Base-by-base conservation (phyloP, 1,140 invertebrate genomes). In the Bombus picipes region DNA sequence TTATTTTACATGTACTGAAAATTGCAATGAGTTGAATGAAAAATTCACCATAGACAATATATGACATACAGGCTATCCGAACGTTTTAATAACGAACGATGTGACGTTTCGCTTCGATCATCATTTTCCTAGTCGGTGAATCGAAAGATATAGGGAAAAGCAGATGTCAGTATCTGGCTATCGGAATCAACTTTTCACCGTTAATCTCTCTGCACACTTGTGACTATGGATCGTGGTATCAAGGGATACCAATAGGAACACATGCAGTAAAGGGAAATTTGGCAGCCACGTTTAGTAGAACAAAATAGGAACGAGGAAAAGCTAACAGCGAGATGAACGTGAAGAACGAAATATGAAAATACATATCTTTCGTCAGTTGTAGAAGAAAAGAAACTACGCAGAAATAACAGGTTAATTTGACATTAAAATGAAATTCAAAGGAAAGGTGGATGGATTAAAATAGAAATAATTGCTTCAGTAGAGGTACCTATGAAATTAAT, bases 171-270 rank as follows among this genome's bases (percentile, higher is more conserved):
- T 53, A 53, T 53, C 47, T 53, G 18, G 47, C 18, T 53, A 53
- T 76, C 34, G 10, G 25, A 57, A 76, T 76, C 74, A 76, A 62
- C 53, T 62, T 76, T 76, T 39, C 53, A 57, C 62, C 32, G 53
- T 76, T 77, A 77, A 62, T 77, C 32, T 77, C 74, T 43, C 53
- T 59, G 37, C 25, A 39, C 6, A 53, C 47, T 53, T 53, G 5
- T 53, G 6, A 1, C 37, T 32, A 32, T 70, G 3, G 25, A 70
- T 68, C 32, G 1, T 37, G 15, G 22, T n/a, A 41, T 77, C 18
- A 53, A 22, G 5, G 47, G 18, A 8, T 37, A 37, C 0, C 47
- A 22, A 53, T 53, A 53, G 47, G 6, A 53, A 22, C 47, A 53
- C 18, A 22, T 18, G 1, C 47, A 53, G 47, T 53, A 53, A 18